Base-by-base conservation (phyloP, 2,888 invertebrate genomes). In the Pheosia tremula region DNA sequence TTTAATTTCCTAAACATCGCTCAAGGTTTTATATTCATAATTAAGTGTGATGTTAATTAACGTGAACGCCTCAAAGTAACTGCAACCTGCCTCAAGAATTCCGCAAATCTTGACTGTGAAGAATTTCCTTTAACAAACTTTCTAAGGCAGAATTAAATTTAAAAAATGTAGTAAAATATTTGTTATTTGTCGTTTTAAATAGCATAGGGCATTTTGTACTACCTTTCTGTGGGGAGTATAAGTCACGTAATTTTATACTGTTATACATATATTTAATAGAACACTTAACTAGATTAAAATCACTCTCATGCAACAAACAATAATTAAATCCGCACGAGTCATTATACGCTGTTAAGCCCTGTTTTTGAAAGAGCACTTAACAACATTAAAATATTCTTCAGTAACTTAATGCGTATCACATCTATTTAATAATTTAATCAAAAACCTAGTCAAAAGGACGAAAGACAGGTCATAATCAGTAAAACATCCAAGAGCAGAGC, bases 391-490 rank as follows among this genome's bases (percentile, higher is more conserved):
- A 24, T 24, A 24, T 24, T 24, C 24, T 24, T 24, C 6, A 0
- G 41, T 5, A 41, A 7, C 5, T 41, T 41, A 43, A 43, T 43
- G 3, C 50, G 24, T 24, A 24, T 50, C 8, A 24, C 77, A 77
- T 24, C 24, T 24, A 24, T 77, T 80, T 69, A 72, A 82, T 82
- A 83, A 87, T 86, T 84, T 82, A 86, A 87, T 87, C 86, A 85
- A 75, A 68, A 60, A 63, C 67, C 65, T 72, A 66, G 62, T 60
- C 64, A 63, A 66, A 45, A 2, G 24, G 56, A 67, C 63, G 68
- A 61, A 70, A 71, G 73, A 73, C 75, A 65, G 59, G 74, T 66
- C 75, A 75, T 83, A 84, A 85, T 81, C 81, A 84, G 83, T 82
- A 78, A 83, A 85, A 85, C 81, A 82, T 75, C 74, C 76, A 73